phyloP scores from a whole-genome alignment of 2,113 vertebrate species.

The Dipodomys merriami region DNA sequence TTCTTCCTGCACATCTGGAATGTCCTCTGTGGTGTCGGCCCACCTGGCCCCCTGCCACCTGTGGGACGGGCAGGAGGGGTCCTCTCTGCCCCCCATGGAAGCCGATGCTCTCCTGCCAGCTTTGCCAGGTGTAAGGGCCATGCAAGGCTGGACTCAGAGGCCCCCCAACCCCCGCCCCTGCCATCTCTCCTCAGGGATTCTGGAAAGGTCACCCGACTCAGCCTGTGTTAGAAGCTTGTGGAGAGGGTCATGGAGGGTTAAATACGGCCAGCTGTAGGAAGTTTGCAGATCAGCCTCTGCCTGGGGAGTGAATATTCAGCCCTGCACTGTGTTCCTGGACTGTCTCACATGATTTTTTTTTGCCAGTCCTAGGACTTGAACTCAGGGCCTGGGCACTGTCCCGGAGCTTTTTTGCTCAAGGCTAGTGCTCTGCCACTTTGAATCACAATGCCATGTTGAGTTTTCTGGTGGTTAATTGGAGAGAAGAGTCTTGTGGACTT shows the following conservation, averaged over 20 bases:
- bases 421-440: too few species aligned
- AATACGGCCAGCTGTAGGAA: not conserved
- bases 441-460: too few species aligned
- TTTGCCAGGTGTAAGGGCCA: rapidly evolving
- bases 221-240: not conserved
- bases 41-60: not conserved
- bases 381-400: too few species aligned
- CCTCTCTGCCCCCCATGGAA: not conserved
- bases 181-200: not conserved
- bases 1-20: conserved; percentile 44
- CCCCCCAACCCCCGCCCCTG: not conserved
- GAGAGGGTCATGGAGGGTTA: not conserved
- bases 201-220: not conserved
- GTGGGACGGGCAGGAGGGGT: not conserved
- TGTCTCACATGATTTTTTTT: not conserved
- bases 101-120: not conserved
- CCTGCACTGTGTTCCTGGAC: not conserved
- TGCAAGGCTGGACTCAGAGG: not conserved
- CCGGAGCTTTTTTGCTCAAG: too few species aligned
- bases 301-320: not conserved
- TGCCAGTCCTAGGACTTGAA: not conserved
- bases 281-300: not conserved
- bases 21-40: not conserved
- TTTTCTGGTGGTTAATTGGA: too few species aligned
- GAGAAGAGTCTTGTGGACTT: too few species aligned